A percentile compares a stretch with the other conserved stretches of the same genome.
Conservation (phyloP, 2,888 invertebrate genomes). For the Syrista parreyssii region DNA sequence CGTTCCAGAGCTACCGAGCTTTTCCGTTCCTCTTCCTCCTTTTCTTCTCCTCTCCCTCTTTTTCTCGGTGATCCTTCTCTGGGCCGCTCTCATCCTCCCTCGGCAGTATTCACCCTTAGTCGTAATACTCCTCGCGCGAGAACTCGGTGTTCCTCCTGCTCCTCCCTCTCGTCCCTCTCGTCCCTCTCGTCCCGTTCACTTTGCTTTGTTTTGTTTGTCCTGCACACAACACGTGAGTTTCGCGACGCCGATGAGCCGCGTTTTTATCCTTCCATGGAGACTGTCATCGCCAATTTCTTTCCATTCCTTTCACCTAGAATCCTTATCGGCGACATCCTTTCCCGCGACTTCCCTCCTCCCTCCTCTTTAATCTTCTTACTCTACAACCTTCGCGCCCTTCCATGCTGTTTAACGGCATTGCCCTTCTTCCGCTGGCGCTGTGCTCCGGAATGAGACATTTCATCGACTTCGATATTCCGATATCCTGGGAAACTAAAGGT, state of each 20-base stretch:
- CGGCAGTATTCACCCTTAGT: no score
- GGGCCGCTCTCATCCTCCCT: no score
- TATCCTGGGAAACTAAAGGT: no score
- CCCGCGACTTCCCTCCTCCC: conserved; percentile 23
- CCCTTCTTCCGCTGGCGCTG: no score
- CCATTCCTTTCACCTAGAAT: background rate
- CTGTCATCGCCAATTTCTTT: background rate
- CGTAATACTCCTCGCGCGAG: no score
- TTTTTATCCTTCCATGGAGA: background rate
- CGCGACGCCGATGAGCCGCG: background rate
- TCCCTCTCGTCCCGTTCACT: conserved; percentile 23
- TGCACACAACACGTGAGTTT: conserved; percentile 28
- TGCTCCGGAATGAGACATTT: no score
- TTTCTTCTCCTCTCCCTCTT: background rate
- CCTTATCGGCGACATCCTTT: background rate
- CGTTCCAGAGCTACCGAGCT: conserved; percentile 28
- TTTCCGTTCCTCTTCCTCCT: conserved; percentile 20
- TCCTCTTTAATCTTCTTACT: no score
- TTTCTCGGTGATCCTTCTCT: background rate
- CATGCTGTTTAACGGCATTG: no score
- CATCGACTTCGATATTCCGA: no score
- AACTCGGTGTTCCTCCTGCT: conserved; percentile 19
- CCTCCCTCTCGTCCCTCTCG: conserved; percentile 26
- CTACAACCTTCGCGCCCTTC: no score
- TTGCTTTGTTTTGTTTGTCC: conserved; percentile 30